Evolutionary conservation across 2,113 vertebrate genomes (phyloP).

Genomic region (Apus apus): DNA sequence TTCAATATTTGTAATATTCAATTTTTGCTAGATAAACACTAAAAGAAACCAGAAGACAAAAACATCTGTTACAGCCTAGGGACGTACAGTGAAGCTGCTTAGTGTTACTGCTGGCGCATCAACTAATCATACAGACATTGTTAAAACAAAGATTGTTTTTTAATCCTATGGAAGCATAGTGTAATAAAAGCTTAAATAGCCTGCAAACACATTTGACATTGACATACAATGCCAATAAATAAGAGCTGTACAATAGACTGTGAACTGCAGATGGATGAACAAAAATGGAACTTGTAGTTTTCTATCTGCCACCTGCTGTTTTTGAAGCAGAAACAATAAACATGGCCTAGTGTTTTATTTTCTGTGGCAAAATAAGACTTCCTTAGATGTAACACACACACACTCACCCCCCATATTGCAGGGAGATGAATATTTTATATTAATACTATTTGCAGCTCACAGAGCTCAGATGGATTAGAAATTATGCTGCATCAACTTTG

Average conservation of each 20-base stretch:
- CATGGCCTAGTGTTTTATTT: slow-evolving; percentile 35
- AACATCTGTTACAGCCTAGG: slow-evolving; percentile 42
- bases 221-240: slow-evolving; percentile 46
- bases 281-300: background rate
- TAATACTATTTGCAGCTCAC: background rate
- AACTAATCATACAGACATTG: slow-evolving; percentile 47
- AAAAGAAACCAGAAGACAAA: slow-evolving; percentile 47
- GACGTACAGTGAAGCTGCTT: slow-evolving; percentile 38
- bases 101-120: slow-evolving; percentile 4
- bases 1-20: slow-evolving; percentile 53
- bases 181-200: slow-evolving; percentile 64
- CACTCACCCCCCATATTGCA: background rate
- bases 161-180: slow-evolving; percentile 44
- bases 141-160: slow-evolving; percentile 65
- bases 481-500: background rate
- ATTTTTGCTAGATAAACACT: slow-evolving; percentile 48
- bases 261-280: background rate
- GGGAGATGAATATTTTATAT: background rate
- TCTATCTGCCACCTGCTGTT: slow-evolving; percentile 12
- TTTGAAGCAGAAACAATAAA: slow-evolving; percentile 40
- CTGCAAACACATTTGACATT: slow-evolving; percentile 46
- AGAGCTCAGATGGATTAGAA: background rate
- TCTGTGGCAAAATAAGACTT: slow-evolving; percentile 2
- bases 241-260: background rate
- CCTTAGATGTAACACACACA: background rate